Evolutionary conservation across 2,888 invertebrate genomes (phyloP).

Genomic region (Brenthis ino): DNA sequence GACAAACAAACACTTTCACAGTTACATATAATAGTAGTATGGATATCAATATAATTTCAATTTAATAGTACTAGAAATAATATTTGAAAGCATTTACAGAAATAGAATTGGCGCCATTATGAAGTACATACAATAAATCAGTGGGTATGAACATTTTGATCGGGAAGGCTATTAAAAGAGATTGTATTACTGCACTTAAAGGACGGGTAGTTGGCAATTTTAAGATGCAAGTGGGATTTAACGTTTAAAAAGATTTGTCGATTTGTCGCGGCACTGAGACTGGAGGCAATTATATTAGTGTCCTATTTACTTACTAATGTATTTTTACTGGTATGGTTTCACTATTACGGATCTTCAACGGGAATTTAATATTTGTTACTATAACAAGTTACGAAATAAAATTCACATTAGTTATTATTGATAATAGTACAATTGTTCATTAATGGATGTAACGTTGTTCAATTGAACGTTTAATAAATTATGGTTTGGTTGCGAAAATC

Average conservation of each 20-base stretch:
- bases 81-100: constrained; percentile 22
- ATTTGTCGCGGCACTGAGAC: constrained; percentile 6
- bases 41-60: background rate
- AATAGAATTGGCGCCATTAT: constrained; percentile 27
- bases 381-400: no score
- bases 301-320: background rate
- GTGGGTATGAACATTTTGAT: constrained; percentile 22
- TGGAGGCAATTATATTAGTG: constrained; percentile 9
- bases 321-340: background rate
- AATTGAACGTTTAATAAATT: constrained; percentile 1
- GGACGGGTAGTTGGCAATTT: constrained; percentile 24
- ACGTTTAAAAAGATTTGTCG: constrained; percentile 18
- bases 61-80: background rate
- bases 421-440: no score
- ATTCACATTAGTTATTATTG: no score
- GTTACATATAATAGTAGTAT: no score
- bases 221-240: constrained; percentile 27
- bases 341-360: background rate
- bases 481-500: background rate
- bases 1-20: no score
- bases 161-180: constrained; percentile 30
- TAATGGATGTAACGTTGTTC: no score
- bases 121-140: constrained; percentile 24
- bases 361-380: no score
- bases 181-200: constrained; percentile 31